phyloP scores from a whole-genome alignment of 1,140 invertebrate genomes.

The Ips nitidus region DNA sequence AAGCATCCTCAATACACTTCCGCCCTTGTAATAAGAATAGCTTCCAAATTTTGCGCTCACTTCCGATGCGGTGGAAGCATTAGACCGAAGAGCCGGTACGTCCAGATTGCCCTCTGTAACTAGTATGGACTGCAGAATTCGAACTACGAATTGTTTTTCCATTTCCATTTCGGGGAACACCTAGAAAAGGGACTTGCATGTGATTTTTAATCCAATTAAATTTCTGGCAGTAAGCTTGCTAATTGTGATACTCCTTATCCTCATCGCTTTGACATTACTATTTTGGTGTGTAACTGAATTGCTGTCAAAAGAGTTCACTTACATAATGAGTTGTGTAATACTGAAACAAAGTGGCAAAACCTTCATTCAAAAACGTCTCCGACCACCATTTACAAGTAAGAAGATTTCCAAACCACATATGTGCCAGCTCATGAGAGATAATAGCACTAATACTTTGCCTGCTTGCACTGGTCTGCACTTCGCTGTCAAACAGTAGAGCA shows the following conservation, averaged over 20 bases:
- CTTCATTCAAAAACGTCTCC: constrained; percentile 54
- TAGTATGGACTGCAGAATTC: constrained; percentile 52
- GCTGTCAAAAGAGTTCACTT: background rate
- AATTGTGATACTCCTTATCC: background rate
- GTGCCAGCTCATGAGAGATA: constrained; percentile 63
- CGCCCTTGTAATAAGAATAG: constrained; percentile 65
- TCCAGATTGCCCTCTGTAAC: constrained; percentile 39
- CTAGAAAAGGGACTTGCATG: constrained; percentile 8
- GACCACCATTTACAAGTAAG: constrained; percentile 60
- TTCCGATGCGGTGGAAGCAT: constrained; percentile 37
- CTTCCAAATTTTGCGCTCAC: constrained; percentile 59
- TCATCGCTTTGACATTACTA: no score
- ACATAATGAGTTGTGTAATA: constrained; percentile 39
- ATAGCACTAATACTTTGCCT: constrained; percentile 55
- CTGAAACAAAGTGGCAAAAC: constrained; percentile 53
- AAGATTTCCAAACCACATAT: constrained; percentile 71
- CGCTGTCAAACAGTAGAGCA: constrained; percentile 7
- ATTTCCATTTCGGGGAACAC: constrained; percentile 36
- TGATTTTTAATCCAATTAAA: background rate
- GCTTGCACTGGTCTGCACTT: constrained; percentile 37
- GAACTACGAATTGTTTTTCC: constrained; percentile 52
- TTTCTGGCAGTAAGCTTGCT: background rate
- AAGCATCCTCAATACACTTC: constrained; percentile 73
- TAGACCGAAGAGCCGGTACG: constrained; percentile 47
- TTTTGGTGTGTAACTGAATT: no score